A percentile compares a stretch with the other conserved stretches of the same genome.
Evolutionary conservation across 1,140 invertebrate species (phyloP).

Genomic region (Tetragnatha versicolor): DNA sequence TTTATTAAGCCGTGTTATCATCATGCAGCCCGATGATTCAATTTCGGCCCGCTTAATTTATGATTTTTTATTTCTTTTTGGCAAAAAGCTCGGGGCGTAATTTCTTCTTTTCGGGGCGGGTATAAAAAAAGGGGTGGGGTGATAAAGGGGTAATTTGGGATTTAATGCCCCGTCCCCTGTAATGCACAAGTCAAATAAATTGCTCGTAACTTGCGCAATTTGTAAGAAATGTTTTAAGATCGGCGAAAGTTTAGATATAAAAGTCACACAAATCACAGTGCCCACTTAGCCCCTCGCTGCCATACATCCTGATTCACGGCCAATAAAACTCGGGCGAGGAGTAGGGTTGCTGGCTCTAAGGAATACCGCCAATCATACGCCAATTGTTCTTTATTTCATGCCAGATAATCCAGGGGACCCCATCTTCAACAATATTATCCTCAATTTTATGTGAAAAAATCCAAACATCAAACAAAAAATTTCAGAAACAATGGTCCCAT

Average conservation of each 20-base stretch:
- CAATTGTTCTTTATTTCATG: constrained; percentile 25
- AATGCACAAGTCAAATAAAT: constrained; percentile 57
- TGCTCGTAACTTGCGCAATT: constrained; percentile 56
- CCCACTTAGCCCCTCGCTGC: constrained; percentile 54
- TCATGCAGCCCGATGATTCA: constrained; percentile 49
- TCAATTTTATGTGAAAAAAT: background rate
- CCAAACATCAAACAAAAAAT: background rate
- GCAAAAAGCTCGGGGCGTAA: constrained; percentile 34
- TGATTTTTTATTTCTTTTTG: constrained; percentile 54
- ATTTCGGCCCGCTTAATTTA: constrained; percentile 50
- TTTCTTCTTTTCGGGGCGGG: constrained; percentile 18
- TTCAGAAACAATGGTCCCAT: too few species aligned
- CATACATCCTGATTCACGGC: constrained; percentile 55
- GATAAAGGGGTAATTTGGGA: constrained; percentile 55
- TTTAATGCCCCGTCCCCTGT: constrained; percentile 52
- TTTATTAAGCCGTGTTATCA: constrained; percentile 40
- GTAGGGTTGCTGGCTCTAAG: constrained; percentile 34
- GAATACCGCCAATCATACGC: constrained; percentile 25
- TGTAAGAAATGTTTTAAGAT: constrained; percentile 57
- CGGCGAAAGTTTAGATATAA: constrained; percentile 56
- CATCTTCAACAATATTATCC: too few species aligned
- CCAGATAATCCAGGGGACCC: too few species aligned
- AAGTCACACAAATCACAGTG: constrained; percentile 56
- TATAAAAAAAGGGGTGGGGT: constrained; percentile 44
- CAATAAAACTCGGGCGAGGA: constrained; percentile 48